phyloP scores from a whole-genome alignment of 2,888 invertebrate genomes.

The Eupithecia dodoneata region DNA sequence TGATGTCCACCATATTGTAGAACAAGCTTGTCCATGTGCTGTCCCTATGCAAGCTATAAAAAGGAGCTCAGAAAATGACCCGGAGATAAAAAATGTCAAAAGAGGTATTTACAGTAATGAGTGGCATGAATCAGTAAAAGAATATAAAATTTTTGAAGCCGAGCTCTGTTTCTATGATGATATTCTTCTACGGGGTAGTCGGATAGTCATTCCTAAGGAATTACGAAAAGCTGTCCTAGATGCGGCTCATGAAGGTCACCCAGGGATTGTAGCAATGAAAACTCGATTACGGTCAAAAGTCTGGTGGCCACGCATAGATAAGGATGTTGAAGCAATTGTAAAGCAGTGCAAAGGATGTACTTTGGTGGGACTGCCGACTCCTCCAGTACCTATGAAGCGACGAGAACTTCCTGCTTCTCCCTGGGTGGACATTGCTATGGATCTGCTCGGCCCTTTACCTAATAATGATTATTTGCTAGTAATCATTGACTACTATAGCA shows the following conservation, averaged over 20 bases:
- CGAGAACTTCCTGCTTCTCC: constrained; percentile 1
- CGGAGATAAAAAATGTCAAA: constrained; percentile 31
- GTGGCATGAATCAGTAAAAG: constrained; percentile 41
- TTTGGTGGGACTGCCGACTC: neutral
- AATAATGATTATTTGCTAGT: neutral
- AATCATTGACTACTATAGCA: neutral
- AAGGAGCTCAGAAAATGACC: constrained; percentile 24
- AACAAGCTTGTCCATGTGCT: constrained; percentile 33
- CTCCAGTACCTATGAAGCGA: neutral
- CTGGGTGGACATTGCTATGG: neutral
- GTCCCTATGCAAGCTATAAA: constrained; percentile 27
- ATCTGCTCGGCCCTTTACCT: neutral
- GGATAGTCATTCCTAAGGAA: constrained; percentile 40
- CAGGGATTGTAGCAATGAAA: neutral
- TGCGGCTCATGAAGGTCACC: neutral
- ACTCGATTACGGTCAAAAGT: neutral
- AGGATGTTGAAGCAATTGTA: neutral
- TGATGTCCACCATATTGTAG: constrained; percentile 29
- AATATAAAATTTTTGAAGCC: constrained; percentile 45
- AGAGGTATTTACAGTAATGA: constrained; percentile 31
- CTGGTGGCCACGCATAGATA: neutral
- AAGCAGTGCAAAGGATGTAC: neutral
- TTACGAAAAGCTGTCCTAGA: constrained; percentile 23
- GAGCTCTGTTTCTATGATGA: constrained; percentile 52
- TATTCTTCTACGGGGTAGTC: constrained; percentile 42